Conservation (phyloP, 2,797 vertebrate species). For the Intellagama lesueurii region DNA sequence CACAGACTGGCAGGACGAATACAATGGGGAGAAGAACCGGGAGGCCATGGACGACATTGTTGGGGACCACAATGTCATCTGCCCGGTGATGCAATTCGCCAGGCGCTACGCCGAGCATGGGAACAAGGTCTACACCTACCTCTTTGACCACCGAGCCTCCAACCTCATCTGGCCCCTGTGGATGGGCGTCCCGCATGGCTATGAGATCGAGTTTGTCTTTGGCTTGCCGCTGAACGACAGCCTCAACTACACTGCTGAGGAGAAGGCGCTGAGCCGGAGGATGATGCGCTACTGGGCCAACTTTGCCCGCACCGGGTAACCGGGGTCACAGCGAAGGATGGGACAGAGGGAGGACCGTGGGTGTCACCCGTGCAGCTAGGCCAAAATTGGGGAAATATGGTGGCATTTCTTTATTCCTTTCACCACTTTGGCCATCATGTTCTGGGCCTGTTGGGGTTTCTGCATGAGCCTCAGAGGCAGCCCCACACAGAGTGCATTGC, state of each 20-base stretch:
- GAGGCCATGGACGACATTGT: conserved; percentile 92
- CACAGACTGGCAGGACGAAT: conserved; percentile 92
- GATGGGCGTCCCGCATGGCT: conserved; percentile 98
- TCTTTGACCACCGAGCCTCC: conserved; percentile 92
- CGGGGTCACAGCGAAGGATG: fast-evolving
- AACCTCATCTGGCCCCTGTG: conserved; percentile 91
- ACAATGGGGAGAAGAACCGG: conserved; percentile 88
- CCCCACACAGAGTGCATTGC: no score
- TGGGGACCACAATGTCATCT: conserved; percentile 93
- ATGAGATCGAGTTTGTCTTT: conserved; percentile 95
- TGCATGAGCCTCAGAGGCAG: no score
- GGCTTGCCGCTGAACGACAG: conserved; percentile 88
- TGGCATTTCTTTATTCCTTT: no score
- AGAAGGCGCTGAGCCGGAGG: conserved; percentile 87
- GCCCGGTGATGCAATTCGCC: conserved; percentile 88
- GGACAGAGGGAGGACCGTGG: no score
- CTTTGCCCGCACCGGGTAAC: conserved; percentile 91
- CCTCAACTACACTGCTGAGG: conserved; percentile 90
- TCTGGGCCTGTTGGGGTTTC: no score
- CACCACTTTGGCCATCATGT: no score
- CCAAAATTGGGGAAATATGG: no score
- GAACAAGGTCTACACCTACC: conserved; percentile 84
- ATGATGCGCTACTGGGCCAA: conserved; percentile 96
- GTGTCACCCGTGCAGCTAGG: not conserved
- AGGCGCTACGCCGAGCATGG: conserved; percentile 82